Conservation (phyloP, 2,113 vertebrate genomes). For the Tor tambroides region DNA sequence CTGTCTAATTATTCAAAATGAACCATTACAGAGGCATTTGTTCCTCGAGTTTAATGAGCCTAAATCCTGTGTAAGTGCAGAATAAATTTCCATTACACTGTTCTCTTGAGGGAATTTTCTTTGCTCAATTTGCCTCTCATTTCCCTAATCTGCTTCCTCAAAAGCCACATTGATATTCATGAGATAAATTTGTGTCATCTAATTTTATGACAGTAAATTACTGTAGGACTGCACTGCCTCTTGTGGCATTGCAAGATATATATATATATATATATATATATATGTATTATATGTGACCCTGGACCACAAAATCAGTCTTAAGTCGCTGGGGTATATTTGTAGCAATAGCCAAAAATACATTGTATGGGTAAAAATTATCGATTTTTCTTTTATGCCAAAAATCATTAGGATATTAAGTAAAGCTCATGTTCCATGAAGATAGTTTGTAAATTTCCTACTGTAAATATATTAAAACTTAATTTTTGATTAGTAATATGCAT, state of each 20-base stretch:
- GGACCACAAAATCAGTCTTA: too few species aligned
- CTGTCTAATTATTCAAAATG: neutral
- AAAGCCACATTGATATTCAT: constrained; percentile 43
- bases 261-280: too few species aligned
- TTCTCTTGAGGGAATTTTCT: constrained; percentile 24
- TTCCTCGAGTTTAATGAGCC: constrained; percentile 12
- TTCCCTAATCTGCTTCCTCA: constrained; percentile 47
- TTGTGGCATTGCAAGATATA: constrained; percentile 4
- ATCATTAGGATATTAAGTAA: too few species aligned
- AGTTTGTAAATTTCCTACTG: too few species aligned
- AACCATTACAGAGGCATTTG: neutral
- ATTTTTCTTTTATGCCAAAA: too few species aligned
- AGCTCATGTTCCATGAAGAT: too few species aligned
- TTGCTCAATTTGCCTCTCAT: constrained; percentile 51
- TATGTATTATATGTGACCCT: too few species aligned
- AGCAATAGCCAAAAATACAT: too few species aligned
- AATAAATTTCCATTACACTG: constrained; percentile 31
- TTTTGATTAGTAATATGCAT: too few species aligned
- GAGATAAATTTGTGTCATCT: constrained; percentile 43
- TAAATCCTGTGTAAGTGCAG: constrained; percentile 6
- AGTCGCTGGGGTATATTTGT: too few species aligned
- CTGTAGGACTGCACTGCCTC: constrained; percentile 24
- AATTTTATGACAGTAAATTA: constrained; percentile 35
- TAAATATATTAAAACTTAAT: too few species aligned
- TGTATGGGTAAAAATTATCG: too few species aligned